A percentile compares a stretch with the other conserved stretches of the same genome.
Evolutionary conservation across 2,888 invertebrate species (phyloP).

Genomic region (Blera fallax): DNA sequence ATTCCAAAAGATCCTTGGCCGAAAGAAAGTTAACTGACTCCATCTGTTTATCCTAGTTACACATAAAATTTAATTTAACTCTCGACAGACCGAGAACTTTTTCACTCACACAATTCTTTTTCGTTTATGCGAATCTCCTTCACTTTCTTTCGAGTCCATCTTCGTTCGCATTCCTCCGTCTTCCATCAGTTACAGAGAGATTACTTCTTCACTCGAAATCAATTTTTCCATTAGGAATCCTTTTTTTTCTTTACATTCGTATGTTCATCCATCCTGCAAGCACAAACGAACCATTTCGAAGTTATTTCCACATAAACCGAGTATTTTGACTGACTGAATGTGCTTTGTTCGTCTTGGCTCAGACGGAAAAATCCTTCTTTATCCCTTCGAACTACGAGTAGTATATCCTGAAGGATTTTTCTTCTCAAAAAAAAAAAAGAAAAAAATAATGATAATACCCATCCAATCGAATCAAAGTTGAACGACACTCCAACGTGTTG

Average conservation of each 20-base stretch:
- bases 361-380: background rate
- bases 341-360: background rate
- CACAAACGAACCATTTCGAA: constrained; percentile 2
- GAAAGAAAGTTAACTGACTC: background rate
- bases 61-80: constrained; percentile 3
- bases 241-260: background rate
- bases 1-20: background rate
- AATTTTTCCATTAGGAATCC: constrained; percentile 25
- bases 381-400: background rate
- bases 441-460: background rate
- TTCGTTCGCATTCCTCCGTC: background rate
- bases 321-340: background rate
- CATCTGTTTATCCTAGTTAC: background rate
- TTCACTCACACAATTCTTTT: background rate
- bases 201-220: constrained; percentile 6
- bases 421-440: background rate
- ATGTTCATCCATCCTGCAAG: background rate
- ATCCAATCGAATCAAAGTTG: constrained; percentile 18
- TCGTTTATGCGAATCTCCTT: background rate
- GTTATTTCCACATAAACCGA: background rate
- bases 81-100: background rate
- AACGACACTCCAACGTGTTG: background rate
- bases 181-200: background rate
- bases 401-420: background rate
- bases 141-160: background rate